These are phyloP conservation scores for Melikaiella ostensackeni DNA, from an alignment of 2,888 invertebrate species.

Conservation along the genomic window DNA sequence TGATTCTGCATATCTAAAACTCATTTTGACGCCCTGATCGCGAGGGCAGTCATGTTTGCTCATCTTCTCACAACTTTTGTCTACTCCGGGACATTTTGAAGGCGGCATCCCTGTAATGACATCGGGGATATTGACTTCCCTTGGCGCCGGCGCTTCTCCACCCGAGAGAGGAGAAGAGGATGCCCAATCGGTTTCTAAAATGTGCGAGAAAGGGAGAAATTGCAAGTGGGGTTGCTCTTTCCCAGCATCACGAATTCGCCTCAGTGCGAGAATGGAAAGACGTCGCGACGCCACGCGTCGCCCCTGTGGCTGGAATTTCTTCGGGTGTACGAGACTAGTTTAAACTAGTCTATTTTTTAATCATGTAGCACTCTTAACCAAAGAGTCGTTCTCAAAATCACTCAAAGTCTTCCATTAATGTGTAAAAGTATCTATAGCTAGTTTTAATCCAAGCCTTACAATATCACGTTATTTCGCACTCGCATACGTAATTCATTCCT, in stretches of 20 bases:
- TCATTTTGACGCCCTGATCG: background rate
- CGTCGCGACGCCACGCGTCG: slow-evolving; percentile 70
- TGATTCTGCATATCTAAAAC: background rate
- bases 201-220: slow-evolving; percentile 50
- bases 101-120: slow-evolving; percentile 47
- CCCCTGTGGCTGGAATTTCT: slow-evolving; percentile 46
- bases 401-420: slow-evolving; percentile 73
- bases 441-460: slow-evolving; percentile 3
- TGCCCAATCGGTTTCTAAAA: slow-evolving; percentile 42
- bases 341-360: slow-evolving; percentile 39
- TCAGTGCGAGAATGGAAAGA: slow-evolving; percentile 74
- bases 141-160: slow-evolving; percentile 71
- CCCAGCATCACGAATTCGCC: slow-evolving; percentile 47
- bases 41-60: slow-evolving; percentile 12
- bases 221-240: slow-evolving; percentile 38
- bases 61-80: background rate
- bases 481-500: background rate
- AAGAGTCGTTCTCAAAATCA: slow-evolving; percentile 64
- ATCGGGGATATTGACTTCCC: slow-evolving; percentile 70
- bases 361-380: slow-evolving; percentile 59
- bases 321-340: slow-evolving; percentile 47
- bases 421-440: slow-evolving; percentile 52
- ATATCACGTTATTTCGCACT: slow-evolving; percentile 8
- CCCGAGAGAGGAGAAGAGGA: slow-evolving; percentile 44
- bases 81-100: background rate